These are phyloP conservation scores for Anolis sagrei DNA, from an alignment of 2,113 vertebrate genomes.

Conservation along the genomic window DNA sequence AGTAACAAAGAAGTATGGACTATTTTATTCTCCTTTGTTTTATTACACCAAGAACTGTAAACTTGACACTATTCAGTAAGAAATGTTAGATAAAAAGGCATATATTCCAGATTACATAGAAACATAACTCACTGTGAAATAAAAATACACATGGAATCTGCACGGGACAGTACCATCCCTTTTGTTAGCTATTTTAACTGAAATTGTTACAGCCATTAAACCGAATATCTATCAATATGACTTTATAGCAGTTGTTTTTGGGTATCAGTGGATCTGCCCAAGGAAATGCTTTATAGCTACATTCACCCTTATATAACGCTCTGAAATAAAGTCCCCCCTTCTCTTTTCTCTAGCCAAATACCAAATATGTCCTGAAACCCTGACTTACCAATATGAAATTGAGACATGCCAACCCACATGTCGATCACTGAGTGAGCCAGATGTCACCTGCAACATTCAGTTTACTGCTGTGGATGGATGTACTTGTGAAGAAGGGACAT, in stretches of 20 bases:
- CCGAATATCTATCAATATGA: not conserved
- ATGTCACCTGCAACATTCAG: constrained; percentile 72
- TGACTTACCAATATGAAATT: constrained; percentile 72
- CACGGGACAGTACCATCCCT: not conserved
- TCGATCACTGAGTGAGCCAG: constrained; percentile 70
- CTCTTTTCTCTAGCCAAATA: constrained; percentile 76
- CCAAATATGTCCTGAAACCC: constrained; percentile 74
- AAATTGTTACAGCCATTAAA: accelerated
- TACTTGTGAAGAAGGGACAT: constrained; percentile 72
- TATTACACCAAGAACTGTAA: too few species aligned
- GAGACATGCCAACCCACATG: constrained; percentile 79
- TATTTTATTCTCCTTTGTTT: too few species aligned
- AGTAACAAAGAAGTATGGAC: not conserved
- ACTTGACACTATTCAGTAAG: not conserved
- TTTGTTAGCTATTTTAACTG: not conserved
- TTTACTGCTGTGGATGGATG: constrained; percentile 81
- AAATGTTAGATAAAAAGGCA: not conserved
- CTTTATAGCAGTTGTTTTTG: not conserved
- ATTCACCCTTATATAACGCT: constrained; percentile 14
- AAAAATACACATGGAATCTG: too few species aligned
- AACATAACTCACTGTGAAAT: too few species aligned
- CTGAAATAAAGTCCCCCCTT: constrained; percentile 23
- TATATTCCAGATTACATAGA: too few species aligned
- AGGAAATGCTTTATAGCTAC: not conserved
- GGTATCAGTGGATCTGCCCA: not conserved